Evolutionary conservation across 2,888 invertebrate species (phyloP).

Genomic region (Aphidoletes aphidimyza): DNA sequence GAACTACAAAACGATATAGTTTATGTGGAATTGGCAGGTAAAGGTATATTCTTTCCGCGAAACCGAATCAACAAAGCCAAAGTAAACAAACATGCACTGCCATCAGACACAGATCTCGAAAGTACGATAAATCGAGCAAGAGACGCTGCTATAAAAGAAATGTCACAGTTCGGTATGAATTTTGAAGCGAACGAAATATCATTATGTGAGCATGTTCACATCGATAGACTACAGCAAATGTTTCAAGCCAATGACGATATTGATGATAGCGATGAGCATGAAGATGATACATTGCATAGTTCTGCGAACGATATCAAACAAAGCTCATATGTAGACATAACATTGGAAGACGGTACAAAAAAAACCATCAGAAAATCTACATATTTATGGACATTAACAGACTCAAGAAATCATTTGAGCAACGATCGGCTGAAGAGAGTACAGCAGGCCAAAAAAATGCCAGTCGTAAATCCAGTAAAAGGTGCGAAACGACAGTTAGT

Average conservation of each 20-base stretch:
- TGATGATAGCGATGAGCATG: neutral
- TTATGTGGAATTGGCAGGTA: neutral
- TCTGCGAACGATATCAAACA: neutral
- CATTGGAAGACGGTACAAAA: neutral
- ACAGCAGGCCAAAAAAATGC: neutral
- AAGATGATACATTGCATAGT: neutral
- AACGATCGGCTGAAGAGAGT: neutral
- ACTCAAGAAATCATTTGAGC: neutral
- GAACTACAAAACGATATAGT: constrained; percentile 3
- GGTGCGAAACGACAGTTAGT: neutral
- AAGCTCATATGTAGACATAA: neutral
- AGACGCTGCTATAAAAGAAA: neutral
- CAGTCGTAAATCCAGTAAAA: neutral
- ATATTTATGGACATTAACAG: neutral
- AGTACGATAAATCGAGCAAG: neutral
- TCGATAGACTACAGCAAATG: neutral
- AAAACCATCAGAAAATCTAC: neutral
- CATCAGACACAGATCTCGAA: neutral
- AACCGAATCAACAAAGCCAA: neutral
- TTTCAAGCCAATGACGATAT: neutral
- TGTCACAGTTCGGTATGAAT: neutral
- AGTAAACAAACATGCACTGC: neutral
- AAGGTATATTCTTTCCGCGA: neutral
- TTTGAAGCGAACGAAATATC: neutral
- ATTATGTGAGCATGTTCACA: neutral